phyloP scores from a whole-genome alignment of 2,113 vertebrate genomes.

The Leptocoma aspasia region DNA sequence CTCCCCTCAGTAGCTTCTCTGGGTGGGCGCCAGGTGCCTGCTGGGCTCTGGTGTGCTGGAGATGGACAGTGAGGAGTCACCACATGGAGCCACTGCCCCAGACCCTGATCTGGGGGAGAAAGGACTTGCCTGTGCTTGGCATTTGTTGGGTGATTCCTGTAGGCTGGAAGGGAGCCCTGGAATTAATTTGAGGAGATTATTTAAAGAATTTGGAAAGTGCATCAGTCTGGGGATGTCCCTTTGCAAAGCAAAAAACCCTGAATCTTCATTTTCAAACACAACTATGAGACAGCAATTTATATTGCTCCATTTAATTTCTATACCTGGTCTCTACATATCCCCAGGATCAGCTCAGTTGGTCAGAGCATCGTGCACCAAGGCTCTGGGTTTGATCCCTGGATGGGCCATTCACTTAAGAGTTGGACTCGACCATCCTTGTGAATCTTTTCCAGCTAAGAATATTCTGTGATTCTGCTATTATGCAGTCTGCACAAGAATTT shows the following conservation, averaged over 20 bases:
- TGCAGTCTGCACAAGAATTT: background rate
- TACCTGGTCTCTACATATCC: rapidly evolving
- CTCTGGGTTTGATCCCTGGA: background rate
- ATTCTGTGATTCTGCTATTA: background rate
- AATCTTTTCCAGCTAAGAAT: background rate
- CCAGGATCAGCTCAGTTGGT: background rate
- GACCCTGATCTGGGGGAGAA: background rate
- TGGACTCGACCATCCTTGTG: background rate
- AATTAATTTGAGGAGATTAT: background rate
- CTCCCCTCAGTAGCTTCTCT: background rate
- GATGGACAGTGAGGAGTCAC: background rate
- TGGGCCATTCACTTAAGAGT: background rate
- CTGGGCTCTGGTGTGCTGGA: background rate
- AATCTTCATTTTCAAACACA: background rate
- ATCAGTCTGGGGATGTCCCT: background rate
- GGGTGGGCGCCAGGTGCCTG: background rate
- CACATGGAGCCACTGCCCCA: rapidly evolving
- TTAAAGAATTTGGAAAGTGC: background rate
- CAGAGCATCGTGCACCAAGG: background rate
- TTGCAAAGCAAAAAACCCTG: background rate
- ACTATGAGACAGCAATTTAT: background rate
- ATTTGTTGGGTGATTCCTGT: background rate
- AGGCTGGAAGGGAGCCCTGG: background rate
- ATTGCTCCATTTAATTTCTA: background rate
- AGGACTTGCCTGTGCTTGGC: background rate